Conservation (phyloP, 2,888 invertebrate genomes). For the Auanema sp. region DNA sequence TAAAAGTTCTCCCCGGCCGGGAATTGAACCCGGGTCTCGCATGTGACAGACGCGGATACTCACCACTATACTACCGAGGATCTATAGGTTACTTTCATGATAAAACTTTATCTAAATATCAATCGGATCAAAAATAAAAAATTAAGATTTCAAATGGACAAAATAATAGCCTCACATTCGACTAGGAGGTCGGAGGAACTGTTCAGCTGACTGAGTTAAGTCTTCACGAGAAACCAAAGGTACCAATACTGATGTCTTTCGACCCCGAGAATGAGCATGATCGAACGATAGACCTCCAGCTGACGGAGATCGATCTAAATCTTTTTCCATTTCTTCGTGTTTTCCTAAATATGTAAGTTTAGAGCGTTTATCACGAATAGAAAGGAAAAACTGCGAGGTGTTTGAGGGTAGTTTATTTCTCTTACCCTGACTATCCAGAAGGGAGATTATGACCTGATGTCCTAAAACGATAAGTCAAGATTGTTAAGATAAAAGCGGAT, state of each 20-base stretch:
- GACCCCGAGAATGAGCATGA: slow-evolving; percentile 10
- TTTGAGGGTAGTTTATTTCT: neutral
- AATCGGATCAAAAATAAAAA: too few relatives aligned
- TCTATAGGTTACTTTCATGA: too few relatives aligned
- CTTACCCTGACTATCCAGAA: slow-evolving; percentile 20
- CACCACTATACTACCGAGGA: slow-evolving; percentile 52
- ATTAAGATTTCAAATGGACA: too few relatives aligned
- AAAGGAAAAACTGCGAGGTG: too few relatives aligned
- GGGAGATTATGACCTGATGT: slow-evolving; percentile 18
- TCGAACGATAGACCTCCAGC: slow-evolving; percentile 32
- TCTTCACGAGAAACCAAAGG: slow-evolving; percentile 56
- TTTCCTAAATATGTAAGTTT: neutral
- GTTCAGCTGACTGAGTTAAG: slow-evolving; percentile 25
- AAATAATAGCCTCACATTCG: too few relatives aligned
- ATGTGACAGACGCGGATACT: slow-evolving; percentile 54
- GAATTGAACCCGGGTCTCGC: slow-evolving; percentile 54
- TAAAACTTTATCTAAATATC: too few relatives aligned
- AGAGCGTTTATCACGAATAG: neutral
- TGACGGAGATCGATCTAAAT: slow-evolving; percentile 31
- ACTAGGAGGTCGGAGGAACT: slow-evolving; percentile 40
- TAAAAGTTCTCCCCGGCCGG: slow-evolving; percentile 44
- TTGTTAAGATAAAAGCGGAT: neutral
- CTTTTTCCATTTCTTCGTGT: slow-evolving; percentile 17
- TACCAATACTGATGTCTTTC: slow-evolving; percentile 57
- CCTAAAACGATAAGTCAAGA: slow-evolving; percentile 17